Evolutionary conservation across 1,140 invertebrate species (phyloP).

Genomic region (Drosophila melanogaster): DNA sequence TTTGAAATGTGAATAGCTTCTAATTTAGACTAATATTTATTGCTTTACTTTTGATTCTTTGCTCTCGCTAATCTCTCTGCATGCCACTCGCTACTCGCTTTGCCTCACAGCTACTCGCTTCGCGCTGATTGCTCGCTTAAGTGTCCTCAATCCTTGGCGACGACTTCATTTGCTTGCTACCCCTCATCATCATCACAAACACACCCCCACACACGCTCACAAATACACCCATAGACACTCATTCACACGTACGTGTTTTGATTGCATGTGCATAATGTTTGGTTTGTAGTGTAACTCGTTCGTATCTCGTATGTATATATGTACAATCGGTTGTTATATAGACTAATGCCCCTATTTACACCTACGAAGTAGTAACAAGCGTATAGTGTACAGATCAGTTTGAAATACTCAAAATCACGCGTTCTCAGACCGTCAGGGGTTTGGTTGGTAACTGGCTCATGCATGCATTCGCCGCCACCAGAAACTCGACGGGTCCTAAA

Average conservation of each 20-base stretch:
- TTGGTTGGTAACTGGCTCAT: conserved; percentile 5
- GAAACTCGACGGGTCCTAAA: not conserved
- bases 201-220: conserved; percentile 5
- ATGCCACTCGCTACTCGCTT: conserved; percentile 33
- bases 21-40: conserved; percentile 55
- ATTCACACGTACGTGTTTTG: conserved; percentile 23
- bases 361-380: conserved; percentile 12
- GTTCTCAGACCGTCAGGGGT: not conserved
- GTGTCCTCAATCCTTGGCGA: conserved; percentile 15
- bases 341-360: conserved; percentile 14
- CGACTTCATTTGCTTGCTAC: conserved; percentile 30
- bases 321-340: conserved; percentile 46
- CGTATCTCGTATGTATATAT: conserved; percentile 33
- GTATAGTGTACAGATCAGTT: conserved; percentile 43
- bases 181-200: conserved; percentile 6
- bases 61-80: conserved; percentile 55
- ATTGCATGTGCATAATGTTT: conserved; percentile 37
- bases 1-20: conserved; percentile 45
- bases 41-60: conserved; percentile 68
- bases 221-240: conserved; percentile 9
- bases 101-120: not conserved
- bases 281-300: conserved; percentile 44
- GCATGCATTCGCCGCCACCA: conserved; percentile 10
- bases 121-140: conserved; percentile 19
- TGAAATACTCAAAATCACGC: not conserved